Conservation (phyloP, 2,797 vertebrate species). For the Ctenopoma multispine region DNA sequence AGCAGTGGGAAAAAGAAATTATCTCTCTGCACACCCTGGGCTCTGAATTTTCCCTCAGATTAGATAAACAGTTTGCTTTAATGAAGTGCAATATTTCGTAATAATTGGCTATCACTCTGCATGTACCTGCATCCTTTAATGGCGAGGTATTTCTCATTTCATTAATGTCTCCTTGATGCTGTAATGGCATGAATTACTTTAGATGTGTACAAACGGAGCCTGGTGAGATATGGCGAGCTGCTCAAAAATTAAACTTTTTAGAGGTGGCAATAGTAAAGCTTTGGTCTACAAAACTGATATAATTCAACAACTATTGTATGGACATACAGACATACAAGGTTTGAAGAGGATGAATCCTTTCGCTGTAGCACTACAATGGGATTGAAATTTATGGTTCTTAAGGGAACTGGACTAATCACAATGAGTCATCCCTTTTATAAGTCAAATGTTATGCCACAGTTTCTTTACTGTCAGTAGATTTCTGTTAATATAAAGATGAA, state of each 20-base stretch:
- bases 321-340: neutral
- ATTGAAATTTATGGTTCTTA: neutral
- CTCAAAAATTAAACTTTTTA: neutral
- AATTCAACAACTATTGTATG: too few species aligned
- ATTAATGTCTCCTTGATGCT: conserved; percentile 37
- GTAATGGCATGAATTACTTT: conserved; percentile 22
- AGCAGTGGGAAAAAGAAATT: conserved; percentile 50
- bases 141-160: conserved; percentile 26
- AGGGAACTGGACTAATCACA: too few species aligned
- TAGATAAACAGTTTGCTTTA: conserved; percentile 44
- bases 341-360: neutral
- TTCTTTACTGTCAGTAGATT: neutral
- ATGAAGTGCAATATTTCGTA: conserved; percentile 58
- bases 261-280: neutral
- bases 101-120: conserved; percentile 43
- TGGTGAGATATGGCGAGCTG: conserved; percentile 22
- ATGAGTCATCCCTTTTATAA: neutral
- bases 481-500: neutral
- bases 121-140: conserved; percentile 46
- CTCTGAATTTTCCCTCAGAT: conserved; percentile 43
- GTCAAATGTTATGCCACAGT: too few species aligned
- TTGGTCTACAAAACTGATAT: neutral
- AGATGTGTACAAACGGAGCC: neutral
- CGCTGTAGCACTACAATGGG: neutral
- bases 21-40: conserved; percentile 33